Evolutionary conservation across 2,888 invertebrate genomes (phyloP), one percentile per base, ranked within the genome.

Genomic region (Seira sanloemensis): DNA sequence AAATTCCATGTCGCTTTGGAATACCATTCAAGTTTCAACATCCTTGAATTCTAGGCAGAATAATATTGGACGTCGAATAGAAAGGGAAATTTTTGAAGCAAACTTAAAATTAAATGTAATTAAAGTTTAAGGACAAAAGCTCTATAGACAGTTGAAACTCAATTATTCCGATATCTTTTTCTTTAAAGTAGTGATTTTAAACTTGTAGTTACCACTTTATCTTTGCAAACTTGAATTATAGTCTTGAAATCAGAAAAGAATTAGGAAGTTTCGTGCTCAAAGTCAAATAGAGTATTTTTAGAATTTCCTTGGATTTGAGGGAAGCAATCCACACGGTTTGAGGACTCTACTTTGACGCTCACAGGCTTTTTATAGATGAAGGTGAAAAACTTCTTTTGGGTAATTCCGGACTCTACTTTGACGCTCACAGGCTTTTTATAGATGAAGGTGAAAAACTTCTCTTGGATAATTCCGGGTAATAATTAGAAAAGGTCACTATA

Each of bases 401-500:
- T n/a, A n/a, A n/a, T n/a, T n/a, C 37, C 12, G 5, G 37, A 37
- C 12, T 37, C 37, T n/a, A n/a, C 37, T 37, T 7, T 37, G 37
- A 37, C 37, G 37, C n/a, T n/a, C n/a, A n/a, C 58, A 58, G 2
- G 58, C 58, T 58, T 58, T 58, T 58, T 58, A 58, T 58, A 58
- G 58, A 7, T 18, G 58, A 58, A 58, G 58, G 58, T 58, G 9
- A 58, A 58, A 58, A 12, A 58, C 7, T 37, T 37, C 12, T 37
- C 37, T 12, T 37, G n/a, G n/a, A n/a, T n/a, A n/a, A n/a, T 37
- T 37, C 37, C 37, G 37, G 37, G 58, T 58, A 58, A 58, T 58
- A 16, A 58, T 9, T 4, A 58, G n/a, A 18, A n/a, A 58, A 58
- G 58, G 58, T 58, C 58, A n/a, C 2, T 5, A 7, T 58, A 58